These are phyloP conservation scores for Strongylocentrotus purpuratus DNA, from an alignment of 35 echinoderm and acorn worm species.

Conservation along the genomic window DNA sequence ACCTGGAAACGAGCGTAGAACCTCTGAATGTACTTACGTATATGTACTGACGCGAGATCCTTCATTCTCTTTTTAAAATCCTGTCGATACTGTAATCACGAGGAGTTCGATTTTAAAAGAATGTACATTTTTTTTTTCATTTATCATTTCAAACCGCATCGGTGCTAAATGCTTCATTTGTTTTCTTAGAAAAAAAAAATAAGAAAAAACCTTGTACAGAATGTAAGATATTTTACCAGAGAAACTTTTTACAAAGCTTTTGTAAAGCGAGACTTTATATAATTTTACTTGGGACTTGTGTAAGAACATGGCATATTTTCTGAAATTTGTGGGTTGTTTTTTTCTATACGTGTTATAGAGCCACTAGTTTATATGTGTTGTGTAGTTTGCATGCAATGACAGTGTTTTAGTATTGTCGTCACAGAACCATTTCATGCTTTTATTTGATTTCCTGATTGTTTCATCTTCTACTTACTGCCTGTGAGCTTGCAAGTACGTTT, in stretches of 20 bases:
- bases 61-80: neutral
- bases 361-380: neutral
- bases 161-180: conserved; percentile 41
- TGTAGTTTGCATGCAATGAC: conserved; percentile 37
- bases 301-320: conserved; percentile 31
- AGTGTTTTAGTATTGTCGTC: neutral
- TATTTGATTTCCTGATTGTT: conserved; percentile 9
- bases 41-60: neutral
- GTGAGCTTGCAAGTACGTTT: neutral
- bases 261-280: conserved; percentile 41
- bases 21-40: neutral
- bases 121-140: conserved; percentile 5
- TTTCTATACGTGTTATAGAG: neutral
- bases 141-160: conserved; percentile 34
- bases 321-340: conserved; percentile 19
- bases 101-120: neutral
- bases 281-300: conserved; percentile 37
- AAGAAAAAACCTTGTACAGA: conserved; percentile 5
- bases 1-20: neutral
- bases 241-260: conserved; percentile 48
- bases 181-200: conserved; percentile 25
- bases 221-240: conserved; percentile 42
- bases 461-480: neutral
- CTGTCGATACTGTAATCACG: neutral
- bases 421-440: neutral